Conservation (phyloP, 2,113 vertebrate genomes). For the Narcine bancroftii region DNA sequence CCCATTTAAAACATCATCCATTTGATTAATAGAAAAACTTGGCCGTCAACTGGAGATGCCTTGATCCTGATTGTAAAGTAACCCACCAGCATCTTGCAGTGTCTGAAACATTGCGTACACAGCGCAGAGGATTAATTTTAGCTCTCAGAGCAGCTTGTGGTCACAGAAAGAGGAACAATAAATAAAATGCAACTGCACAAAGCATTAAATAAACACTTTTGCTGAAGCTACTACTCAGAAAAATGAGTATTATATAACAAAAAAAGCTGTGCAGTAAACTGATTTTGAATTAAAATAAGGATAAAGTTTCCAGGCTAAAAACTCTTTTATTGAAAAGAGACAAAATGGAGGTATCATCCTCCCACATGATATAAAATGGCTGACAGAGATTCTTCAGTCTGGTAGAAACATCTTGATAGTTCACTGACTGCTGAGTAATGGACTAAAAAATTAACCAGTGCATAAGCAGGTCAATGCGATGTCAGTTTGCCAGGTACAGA, state of each 20-base stretch:
- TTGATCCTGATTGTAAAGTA: neutral
- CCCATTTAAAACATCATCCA: neutral
- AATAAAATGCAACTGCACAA: constrained; percentile 13
- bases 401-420: neutral
- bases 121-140: constrained; percentile 42
- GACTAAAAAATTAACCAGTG: neutral
- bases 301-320: neutral
- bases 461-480: neutral
- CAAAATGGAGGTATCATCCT: neutral
- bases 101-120: constrained; percentile 40
- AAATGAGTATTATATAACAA: neutral
- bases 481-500: neutral
- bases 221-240: neutral
- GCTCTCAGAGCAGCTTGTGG: constrained; percentile 39
- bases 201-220: neutral
- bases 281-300: neutral
- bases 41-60: no score
- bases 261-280: neutral
- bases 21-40: neutral
- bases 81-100: neutral
- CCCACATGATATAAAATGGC: neutral
- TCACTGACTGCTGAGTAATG: neutral
- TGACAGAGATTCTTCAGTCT: neutral
- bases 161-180: constrained; percentile 46
- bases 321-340: neutral